A percentile compares a stretch with the other conserved stretches of the same genome.
phyloP scores from a whole-genome alignment of 2,113 vertebrate genomes.

The Sinocyclocheilus maitianheensis region DNA sequence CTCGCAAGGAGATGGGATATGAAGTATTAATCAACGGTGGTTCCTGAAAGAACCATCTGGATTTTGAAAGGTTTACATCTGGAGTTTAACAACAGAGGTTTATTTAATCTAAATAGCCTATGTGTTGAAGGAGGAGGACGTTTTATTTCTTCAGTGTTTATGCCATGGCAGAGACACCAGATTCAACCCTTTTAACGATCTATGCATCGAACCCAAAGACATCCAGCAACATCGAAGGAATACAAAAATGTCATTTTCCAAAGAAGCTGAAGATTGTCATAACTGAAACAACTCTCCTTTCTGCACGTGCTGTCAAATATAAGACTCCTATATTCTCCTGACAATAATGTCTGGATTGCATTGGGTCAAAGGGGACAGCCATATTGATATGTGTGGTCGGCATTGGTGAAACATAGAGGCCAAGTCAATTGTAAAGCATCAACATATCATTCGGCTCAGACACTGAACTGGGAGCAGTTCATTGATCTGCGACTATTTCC shows the following conservation, averaged over 20 bases:
- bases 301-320: not conserved
- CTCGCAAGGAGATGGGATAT: not conserved
- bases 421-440: slow-evolving; percentile 63
- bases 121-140: slow-evolving; percentile 62
- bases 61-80: slow-evolving; percentile 39
- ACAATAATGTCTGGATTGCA: slow-evolving; percentile 38
- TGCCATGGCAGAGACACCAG: slow-evolving; percentile 14
- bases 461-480: slow-evolving; percentile 60
- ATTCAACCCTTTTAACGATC: not conserved
- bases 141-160: slow-evolving; percentile 62
- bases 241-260: not conserved
- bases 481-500: slow-evolving; percentile 65
- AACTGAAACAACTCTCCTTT: not conserved
- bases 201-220: not conserved
- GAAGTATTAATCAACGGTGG: slow-evolving; percentile 16
- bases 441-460: slow-evolving; percentile 63
- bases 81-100: slow-evolving; percentile 64
- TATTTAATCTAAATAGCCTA: slow-evolving; percentile 60
- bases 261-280: not conserved
- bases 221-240: not conserved
- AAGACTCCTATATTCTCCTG: not conserved
- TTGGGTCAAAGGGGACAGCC: slow-evolving; percentile 48
- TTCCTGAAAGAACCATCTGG: slow-evolving; percentile 50
- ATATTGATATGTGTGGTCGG: slow-evolving; percentile 67
- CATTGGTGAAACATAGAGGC: slow-evolving; percentile 68